Conservation (phyloP, 2,797 vertebrate genomes). For the Cheirogaleus major region DNA sequence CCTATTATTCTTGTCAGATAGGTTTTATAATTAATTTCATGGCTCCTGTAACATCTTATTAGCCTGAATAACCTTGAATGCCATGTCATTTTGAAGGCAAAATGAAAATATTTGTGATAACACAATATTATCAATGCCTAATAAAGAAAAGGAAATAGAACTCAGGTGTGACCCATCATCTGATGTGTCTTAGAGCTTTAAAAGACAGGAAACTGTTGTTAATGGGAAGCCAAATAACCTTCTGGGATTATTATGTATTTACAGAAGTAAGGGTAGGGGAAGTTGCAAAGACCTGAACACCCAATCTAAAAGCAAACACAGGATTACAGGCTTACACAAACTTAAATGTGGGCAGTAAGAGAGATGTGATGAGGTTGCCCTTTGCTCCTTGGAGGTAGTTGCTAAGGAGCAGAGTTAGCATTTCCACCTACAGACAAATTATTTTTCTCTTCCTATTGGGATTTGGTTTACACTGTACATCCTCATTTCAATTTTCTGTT, state of each 20-base stretch:
- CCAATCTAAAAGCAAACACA: neutral
- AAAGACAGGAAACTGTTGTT: neutral
- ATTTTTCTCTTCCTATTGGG: neutral
- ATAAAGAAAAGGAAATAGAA: constrained; percentile 12
- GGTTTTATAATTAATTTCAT: constrained; percentile 35
- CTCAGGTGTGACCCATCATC: neutral
- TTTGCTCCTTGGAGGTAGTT: neutral
- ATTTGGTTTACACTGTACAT: neutral
- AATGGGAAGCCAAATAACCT: constrained; percentile 3
- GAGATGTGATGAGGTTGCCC: neutral
- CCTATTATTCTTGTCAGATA: neutral
- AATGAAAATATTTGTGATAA: constrained; percentile 51
- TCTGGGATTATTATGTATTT: neutral
- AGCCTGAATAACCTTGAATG: constrained; percentile 37
- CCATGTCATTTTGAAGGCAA: constrained; percentile 8
- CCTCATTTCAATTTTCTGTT: neutral
- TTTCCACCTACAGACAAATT: neutral
- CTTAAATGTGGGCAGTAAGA: neutral
- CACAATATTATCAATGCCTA: neutral
- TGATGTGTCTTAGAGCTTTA: neutral
- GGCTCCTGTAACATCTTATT: constrained; percentile 32
- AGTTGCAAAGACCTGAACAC: neutral
- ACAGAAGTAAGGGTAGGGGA: neutral
- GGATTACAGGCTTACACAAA: neutral
- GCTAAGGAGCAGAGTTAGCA: neutral